Conservation (phyloP, 2,113 vertebrate species). For the Spermophilus dauricus region DNA sequence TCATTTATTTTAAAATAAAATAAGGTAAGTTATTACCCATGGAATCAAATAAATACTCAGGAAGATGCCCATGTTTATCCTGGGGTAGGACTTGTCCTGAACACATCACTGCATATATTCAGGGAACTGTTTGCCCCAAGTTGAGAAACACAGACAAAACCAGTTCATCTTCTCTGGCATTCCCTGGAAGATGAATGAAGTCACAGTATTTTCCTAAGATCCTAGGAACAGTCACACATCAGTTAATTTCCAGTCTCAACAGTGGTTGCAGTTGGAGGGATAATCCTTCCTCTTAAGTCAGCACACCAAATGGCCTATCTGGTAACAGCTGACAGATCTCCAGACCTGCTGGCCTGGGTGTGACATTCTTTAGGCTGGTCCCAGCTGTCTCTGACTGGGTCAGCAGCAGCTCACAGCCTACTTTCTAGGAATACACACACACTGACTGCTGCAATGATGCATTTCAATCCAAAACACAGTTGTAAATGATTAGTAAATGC, state of each 20-base stretch:
- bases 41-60: not conserved
- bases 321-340: conserved; percentile 52
- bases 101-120: not conserved
- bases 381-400: conserved; percentile 53
- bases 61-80: not conserved
- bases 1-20: conserved; percentile 67
- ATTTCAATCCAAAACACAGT: not conserved
- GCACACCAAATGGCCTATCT: conserved; percentile 7
- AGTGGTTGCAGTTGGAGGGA: not conserved
- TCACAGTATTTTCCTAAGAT: conserved; percentile 52
- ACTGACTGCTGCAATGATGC: not conserved
- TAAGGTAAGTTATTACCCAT: conserved; percentile 39
- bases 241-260: not conserved
- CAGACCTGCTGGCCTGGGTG: not conserved
- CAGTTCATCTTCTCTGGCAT: not conserved
- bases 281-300: conserved; percentile 50
- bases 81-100: not conserved
- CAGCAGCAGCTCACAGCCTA: conserved; percentile 20
- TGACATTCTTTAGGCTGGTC: conserved; percentile 58
- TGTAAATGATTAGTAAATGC: not conserved
- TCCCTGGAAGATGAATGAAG: not conserved
- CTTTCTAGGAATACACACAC: conserved; percentile 75
- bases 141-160: conserved; percentile 40
- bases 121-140: not conserved
- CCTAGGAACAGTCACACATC: not conserved